Conservation (phyloP, 1,140 invertebrate genomes). For the Asbolus verrucosus region DNA sequence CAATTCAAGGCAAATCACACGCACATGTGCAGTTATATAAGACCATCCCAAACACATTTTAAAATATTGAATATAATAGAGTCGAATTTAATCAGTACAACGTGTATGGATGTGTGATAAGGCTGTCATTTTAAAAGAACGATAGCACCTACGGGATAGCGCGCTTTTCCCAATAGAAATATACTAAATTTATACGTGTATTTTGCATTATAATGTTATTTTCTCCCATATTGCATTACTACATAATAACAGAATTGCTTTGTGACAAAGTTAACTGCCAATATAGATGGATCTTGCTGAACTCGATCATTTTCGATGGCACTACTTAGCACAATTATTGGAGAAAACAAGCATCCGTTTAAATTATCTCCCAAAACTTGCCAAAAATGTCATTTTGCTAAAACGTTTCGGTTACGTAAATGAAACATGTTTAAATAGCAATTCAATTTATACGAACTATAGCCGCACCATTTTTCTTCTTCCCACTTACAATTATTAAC, state of each 20-base stretch:
- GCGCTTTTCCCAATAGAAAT: slow-evolving; percentile 59
- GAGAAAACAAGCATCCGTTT: too few relatives aligned
- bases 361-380: too few relatives aligned
- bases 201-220: slow-evolving; percentile 58
- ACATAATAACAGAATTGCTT: slow-evolving; percentile 33
- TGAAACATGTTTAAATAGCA: too few relatives aligned
- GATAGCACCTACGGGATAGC: slow-evolving; percentile 59
- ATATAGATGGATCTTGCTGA: slow-evolving; percentile 1
- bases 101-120: slow-evolving; percentile 59
- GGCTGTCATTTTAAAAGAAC: slow-evolving; percentile 60
- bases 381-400: too few relatives aligned
- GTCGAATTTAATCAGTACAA: slow-evolving; percentile 60
- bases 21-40: slow-evolving; percentile 52
- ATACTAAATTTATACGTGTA: slow-evolving; percentile 58
- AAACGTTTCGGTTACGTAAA: too few relatives aligned
- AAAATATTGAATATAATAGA: slow-evolving; percentile 58
- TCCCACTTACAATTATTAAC: too few relatives aligned
- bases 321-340: neutral
- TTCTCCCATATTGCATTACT: slow-evolving; percentile 30
- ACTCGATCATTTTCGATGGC: slow-evolving; percentile 4
- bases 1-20: slow-evolving; percentile 50
- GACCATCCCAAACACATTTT: slow-evolving; percentile 55
- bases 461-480: too few relatives aligned
- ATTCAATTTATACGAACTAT: too few relatives aligned
- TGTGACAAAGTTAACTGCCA: slow-evolving; percentile 10